Conservation (phyloP, 2,113 vertebrate genomes). For the Spizaetus ornatus region DNA sequence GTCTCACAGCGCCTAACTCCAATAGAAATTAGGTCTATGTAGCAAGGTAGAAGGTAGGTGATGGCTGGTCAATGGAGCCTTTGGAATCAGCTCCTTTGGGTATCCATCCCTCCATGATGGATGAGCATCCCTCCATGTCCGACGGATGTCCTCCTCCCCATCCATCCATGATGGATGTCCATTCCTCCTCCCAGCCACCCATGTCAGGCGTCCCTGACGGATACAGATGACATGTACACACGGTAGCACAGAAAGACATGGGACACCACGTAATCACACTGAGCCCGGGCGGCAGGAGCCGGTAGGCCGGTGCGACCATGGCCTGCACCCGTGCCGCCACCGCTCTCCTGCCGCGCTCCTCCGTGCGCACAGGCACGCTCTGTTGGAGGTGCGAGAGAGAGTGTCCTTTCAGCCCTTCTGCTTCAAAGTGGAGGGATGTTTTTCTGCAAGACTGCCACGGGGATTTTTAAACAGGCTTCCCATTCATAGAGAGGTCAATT, state of each 20-base stretch:
- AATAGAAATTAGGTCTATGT: not conserved
- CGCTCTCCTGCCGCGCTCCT: not conserved
- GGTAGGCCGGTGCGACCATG: accelerated
- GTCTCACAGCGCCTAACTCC: not conserved
- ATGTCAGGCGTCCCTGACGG: accelerated
- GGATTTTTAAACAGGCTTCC: conserved; percentile 20
- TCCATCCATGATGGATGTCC: not conserved
- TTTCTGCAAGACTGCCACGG: not conserved
- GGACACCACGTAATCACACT: accelerated
- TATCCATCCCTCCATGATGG: accelerated
- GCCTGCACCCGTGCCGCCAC: not conserved
- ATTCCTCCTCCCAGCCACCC: not conserved
- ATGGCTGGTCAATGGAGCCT: not conserved
- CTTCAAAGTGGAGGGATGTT: conserved; percentile 33
- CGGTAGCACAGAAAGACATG: not conserved
- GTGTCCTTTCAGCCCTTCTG: not conserved
- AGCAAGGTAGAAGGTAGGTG: not conserved
- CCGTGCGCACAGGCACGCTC: not conserved
- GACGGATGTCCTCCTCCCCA: not conserved
- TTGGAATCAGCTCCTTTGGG: not conserved
- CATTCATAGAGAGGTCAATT: conserved; percentile 40
- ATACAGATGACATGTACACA: accelerated
- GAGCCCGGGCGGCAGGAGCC: not conserved
- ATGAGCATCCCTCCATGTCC: not conserved
- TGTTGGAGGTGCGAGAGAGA: not conserved